phyloP scores from a whole-genome alignment of 1,140 invertebrate genomes.

The Achatina immaculata region DNA sequence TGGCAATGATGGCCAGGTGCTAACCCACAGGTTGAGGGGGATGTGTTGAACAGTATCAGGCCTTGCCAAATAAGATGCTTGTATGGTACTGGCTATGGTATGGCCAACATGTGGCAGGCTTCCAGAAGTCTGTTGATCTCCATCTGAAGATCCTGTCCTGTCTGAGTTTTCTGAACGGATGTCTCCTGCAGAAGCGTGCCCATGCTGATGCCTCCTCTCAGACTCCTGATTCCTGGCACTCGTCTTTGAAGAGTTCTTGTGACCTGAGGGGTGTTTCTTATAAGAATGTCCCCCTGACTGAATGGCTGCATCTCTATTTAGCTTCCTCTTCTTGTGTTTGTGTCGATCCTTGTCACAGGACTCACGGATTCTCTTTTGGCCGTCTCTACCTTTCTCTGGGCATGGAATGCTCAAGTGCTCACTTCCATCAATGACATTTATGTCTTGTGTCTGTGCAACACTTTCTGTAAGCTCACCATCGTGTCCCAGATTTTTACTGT shows the following conservation, averaged over 20 bases:
- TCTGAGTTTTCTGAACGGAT: neutral
- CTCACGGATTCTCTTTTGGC: neutral
- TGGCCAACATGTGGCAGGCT: neutral
- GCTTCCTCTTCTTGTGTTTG: slow-evolving; percentile 42
- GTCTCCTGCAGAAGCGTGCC: neutral
- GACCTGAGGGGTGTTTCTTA: slow-evolving; percentile 58
- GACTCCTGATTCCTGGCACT: neutral
- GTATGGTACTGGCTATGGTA: neutral
- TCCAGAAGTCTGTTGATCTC: neutral
- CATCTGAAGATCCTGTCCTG: neutral
- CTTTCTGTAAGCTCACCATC: neutral
- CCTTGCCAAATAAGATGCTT: neutral
- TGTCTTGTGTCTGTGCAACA: neutral
- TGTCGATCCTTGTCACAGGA: slow-evolving; percentile 33
- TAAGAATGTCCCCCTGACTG: slow-evolving; percentile 23
- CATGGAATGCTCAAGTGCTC: neutral
- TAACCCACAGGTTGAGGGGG: slow-evolving; percentile 29
- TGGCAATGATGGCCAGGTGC: slow-evolving; percentile 21
- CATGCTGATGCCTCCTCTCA: neutral
- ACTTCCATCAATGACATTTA: neutral
- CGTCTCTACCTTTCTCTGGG: slow-evolving; percentile 11
- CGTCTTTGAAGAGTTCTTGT: slow-evolving; percentile 47
- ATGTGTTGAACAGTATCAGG: slow-evolving; percentile 29
- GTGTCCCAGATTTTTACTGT: neutral
- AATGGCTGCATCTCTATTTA: slow-evolving; percentile 6